Conservation (phyloP, 64 coral and sea anemone species). For the Pocillopora damicornis region DNA sequence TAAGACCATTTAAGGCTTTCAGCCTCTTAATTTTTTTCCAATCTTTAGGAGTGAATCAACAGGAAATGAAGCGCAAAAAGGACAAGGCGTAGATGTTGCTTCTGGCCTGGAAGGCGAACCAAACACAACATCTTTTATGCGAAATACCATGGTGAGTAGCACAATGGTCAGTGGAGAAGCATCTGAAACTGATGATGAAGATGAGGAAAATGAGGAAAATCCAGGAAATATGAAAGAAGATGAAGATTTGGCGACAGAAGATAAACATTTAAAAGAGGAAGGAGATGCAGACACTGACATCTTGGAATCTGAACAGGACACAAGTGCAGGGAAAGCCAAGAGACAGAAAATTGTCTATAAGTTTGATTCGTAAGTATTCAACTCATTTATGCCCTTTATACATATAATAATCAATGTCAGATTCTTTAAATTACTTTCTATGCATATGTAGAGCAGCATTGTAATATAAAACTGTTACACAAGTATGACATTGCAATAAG, state of each 20-base stretch:
- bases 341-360: constrained; percentile 87
- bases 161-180: constrained; percentile 95
- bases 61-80: constrained; percentile 1
- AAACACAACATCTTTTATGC: constrained; percentile 55
- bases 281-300: constrained; percentile 16
- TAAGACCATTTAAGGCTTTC: too few species aligned
- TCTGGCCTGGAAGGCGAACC: constrained; percentile 14
- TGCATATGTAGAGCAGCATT: too few species aligned
- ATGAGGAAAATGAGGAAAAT: constrained; percentile 52
- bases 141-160: constrained; percentile 65
- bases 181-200: constrained; percentile 98
- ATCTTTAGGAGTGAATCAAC: constrained; percentile 5
- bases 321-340: constrained; percentile 47
- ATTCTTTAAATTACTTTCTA: background rate
- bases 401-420: background rate
- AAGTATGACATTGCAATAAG: too few species aligned
- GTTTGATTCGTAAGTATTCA: constrained; percentile 85
- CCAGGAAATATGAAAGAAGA: background rate
- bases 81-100: background rate
- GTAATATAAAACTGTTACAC: too few species aligned
- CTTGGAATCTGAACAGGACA: constrained; percentile 17
- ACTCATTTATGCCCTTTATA: background rate
- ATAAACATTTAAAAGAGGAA: constrained; percentile 36
- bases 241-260: background rate
- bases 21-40: background rate